These are phyloP conservation scores for Oreochromis spilurus DNA, from an alignment of 2,113 vertebrate species.

Conservation along the genomic window DNA sequence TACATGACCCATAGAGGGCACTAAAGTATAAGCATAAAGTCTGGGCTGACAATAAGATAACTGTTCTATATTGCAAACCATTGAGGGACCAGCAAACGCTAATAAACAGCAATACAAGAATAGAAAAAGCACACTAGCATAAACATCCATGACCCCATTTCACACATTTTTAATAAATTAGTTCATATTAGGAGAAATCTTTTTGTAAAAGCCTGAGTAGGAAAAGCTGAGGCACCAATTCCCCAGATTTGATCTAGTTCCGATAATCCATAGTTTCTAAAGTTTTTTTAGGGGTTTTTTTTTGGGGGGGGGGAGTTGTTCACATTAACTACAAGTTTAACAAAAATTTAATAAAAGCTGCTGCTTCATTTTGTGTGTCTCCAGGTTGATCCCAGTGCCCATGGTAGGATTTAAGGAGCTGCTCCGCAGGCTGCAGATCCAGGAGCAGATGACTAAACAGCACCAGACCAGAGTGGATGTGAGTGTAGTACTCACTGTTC, in stretches of 20 bases:
- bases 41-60: neutral
- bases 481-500: slow-evolving; percentile 47
- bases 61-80: neutral
- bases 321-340: neutral
- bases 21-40: neutral
- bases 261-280: neutral
- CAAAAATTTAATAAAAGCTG: neutral
- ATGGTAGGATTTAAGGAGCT: slow-evolving; percentile 98
- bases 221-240: neutral
- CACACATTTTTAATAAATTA: neutral
- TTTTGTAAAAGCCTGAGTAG: neutral
- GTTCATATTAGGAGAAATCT: neutral
- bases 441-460: slow-evolving; percentile 98
- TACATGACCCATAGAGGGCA: neutral
- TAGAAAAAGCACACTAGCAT: neutral
- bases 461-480: slow-evolving; percentile 96
- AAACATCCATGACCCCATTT: neutral
- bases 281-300: neutral
- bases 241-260: neutral
- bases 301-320: neutral
- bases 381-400: slow-evolving; percentile 92
- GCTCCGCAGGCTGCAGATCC: slow-evolving; percentile 87
- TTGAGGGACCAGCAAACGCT: neutral
- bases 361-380: neutral
- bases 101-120: neutral